Evolutionary conservation across 2,113 vertebrate species (phyloP).

Genomic region (Capreolus pygargus): DNA sequence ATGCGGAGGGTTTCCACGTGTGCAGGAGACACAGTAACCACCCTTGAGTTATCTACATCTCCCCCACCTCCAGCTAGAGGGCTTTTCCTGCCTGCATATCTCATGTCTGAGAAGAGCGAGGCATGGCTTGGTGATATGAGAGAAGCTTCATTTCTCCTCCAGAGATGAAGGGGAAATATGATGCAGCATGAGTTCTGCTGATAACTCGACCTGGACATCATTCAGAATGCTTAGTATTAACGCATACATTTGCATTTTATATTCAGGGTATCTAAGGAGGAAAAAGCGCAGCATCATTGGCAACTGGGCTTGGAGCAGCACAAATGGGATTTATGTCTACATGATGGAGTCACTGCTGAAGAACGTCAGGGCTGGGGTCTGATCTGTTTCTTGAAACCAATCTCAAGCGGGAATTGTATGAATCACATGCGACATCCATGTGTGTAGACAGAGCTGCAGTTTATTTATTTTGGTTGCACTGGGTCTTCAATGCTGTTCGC

Average conservation of each 20-base stretch:
- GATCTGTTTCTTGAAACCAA: background rate
- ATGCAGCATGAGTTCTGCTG: background rate
- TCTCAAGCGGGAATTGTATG: background rate
- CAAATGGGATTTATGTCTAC: background rate
- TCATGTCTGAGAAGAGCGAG: background rate
- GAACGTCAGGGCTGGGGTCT: background rate
- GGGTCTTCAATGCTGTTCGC: background rate
- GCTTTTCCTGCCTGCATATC: background rate
- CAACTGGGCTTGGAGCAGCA: background rate
- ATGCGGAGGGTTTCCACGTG: background rate
- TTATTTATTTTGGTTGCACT: background rate
- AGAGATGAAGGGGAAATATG: background rate
- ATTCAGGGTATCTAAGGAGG: background rate
- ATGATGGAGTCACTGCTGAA: background rate
- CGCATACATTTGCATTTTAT: background rate
- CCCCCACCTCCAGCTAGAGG: background rate
- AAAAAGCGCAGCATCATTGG: background rate
- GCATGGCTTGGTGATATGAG: background rate
- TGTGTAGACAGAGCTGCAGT: background rate
- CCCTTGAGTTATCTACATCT: background rate
- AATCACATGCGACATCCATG: background rate
- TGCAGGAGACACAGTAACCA: background rate
- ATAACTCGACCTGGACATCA: background rate
- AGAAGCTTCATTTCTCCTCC: background rate
- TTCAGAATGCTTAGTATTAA: background rate